These are phyloP conservation scores for Hirudo medicinalis DNA, from an alignment of 1,140 invertebrate genomes.

Conservation along the genomic window DNA sequence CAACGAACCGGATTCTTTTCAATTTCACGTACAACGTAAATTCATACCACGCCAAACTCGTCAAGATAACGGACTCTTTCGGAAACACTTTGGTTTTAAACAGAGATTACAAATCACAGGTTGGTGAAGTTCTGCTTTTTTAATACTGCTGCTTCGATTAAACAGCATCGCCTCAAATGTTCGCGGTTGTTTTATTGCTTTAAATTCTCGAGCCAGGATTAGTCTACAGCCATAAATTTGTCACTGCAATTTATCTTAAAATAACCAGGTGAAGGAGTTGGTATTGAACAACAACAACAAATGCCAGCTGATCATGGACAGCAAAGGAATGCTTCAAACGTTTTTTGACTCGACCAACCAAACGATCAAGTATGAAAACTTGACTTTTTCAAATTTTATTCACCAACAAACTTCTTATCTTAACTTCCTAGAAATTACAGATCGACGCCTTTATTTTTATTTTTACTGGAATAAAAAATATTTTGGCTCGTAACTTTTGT, in stretches of 20 bases:
- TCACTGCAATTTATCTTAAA: too few species aligned
- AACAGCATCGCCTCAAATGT: too few species aligned
- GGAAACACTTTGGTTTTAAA: slow-evolving; percentile 70
- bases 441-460: too few species aligned
- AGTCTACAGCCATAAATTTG: too few species aligned
- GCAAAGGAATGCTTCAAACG: slow-evolving; percentile 73
- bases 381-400: too few species aligned
- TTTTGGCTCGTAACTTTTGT: slow-evolving; percentile 36
- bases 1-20: slow-evolving; percentile 78
- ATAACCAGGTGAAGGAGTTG: slow-evolving; percentile 62
- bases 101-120: slow-evolving; percentile 48
- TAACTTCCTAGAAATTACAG: too few species aligned
- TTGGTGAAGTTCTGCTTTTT: neutral
- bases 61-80: slow-evolving; percentile 77
- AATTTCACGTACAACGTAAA: slow-evolving; percentile 89
- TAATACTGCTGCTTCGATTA: too few species aligned
- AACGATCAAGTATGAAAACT: slow-evolving; percentile 40
- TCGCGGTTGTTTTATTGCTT: too few species aligned
- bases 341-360: slow-evolving; percentile 77
- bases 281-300: slow-evolving; percentile 86
- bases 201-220: too few species aligned
- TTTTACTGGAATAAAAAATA: too few species aligned
- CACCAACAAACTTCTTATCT: too few species aligned
- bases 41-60: slow-evolving; percentile 84
- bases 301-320: slow-evolving; percentile 66